phyloP scores from a whole-genome alignment of 2,888 invertebrate genomes.

The Zootermopsis nevadensis region DNA sequence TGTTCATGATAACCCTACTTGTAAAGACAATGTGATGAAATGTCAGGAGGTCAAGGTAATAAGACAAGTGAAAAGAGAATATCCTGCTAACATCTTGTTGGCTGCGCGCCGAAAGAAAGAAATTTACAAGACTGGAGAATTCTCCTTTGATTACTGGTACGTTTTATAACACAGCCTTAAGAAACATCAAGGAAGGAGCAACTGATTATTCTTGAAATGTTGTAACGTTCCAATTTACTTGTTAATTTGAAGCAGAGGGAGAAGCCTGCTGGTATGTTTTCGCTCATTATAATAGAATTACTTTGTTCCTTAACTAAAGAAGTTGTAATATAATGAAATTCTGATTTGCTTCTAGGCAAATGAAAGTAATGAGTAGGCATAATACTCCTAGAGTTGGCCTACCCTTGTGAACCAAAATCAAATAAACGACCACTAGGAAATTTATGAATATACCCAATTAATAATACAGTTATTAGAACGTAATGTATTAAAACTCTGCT shows the following conservation, averaged over 20 bases:
- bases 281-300: background rate
- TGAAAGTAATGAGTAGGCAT: background rate
- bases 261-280: background rate
- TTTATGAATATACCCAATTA: no score
- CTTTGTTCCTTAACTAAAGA: background rate
- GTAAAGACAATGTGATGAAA: slow-evolving; percentile 22
- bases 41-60: background rate
- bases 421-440: no score
- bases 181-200: background rate
- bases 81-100: background rate
- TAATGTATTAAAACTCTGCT: no score
- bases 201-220: background rate
- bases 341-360: background rate
- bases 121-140: background rate
- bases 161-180: background rate
- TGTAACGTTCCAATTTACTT: background rate
- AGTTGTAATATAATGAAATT: background rate
- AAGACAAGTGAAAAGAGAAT: background rate
- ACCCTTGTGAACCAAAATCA: no score
- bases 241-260: background rate
- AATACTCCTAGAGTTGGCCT: no score
- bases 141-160: background rate
- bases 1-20: background rate
- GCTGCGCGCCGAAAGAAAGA: background rate
- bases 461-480: no score